Evolutionary conservation across 2,888 invertebrate species (phyloP).

Genomic region (Tigriopus californicus): DNA sequence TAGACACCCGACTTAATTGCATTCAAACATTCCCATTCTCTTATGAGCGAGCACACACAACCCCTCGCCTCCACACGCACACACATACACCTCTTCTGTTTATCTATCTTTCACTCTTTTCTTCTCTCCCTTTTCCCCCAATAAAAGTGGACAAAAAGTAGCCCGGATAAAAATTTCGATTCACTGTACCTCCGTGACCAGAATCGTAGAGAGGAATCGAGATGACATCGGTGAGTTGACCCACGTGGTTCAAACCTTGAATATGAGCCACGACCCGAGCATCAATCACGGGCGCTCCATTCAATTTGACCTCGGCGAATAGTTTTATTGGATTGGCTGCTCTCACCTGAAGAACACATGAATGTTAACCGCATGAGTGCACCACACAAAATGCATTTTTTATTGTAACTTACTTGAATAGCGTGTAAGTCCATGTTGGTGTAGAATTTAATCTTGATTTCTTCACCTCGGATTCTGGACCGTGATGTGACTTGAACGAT

Average conservation of each 20-base stretch:
- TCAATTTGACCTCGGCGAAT: conserved; percentile 1
- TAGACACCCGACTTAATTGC: no score
- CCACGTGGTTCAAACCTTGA: background rate
- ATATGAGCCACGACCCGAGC: background rate
- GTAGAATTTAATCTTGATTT: background rate
- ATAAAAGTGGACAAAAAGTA: no score
- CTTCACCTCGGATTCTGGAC: background rate
- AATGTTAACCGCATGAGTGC: background rate
- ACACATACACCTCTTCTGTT: no score
- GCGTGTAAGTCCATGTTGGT: conserved; percentile 1
- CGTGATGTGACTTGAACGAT: conserved; percentile 4
- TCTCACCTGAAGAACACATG: background rate
- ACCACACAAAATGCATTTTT: no score
- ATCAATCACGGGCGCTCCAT: background rate
- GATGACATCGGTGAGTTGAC: background rate
- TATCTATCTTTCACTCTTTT: no score
- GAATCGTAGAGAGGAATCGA: background rate
- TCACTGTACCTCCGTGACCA: conserved; percentile 6
- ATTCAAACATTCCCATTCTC: no score
- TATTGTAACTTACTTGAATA: background rate
- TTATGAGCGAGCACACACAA: no score
- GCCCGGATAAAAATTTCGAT: no score
- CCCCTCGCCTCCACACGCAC: no score
- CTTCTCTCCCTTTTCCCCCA: no score
- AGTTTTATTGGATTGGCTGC: background rate